phyloP scores from a whole-genome alignment of 2,888 invertebrate species.

The Platycnemis pennipes region DNA sequence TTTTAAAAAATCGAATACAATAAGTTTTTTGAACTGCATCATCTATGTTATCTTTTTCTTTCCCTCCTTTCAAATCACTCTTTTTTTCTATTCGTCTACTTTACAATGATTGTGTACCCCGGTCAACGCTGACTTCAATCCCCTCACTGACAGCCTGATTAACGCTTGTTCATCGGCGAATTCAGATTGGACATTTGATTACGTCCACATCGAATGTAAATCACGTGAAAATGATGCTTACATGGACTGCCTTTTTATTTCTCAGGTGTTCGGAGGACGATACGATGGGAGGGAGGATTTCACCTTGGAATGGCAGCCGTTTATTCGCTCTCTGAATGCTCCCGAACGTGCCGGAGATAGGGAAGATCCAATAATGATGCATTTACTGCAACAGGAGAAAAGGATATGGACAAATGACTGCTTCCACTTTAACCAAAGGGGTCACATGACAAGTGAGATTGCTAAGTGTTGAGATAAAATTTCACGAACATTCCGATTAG shows the following conservation, averaged over 20 bases:
- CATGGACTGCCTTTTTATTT: background rate
- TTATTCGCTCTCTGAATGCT: conserved; percentile 85
- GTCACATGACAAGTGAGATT: conserved; percentile 85
- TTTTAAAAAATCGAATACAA: too few species aligned
- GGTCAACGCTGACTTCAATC: too few species aligned
- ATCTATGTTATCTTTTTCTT: too few species aligned
- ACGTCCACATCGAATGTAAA: too few species aligned
- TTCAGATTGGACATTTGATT: too few species aligned
- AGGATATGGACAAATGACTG: conserved; percentile 82
- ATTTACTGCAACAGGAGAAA: conserved; percentile 70
- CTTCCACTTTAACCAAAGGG: conserved; percentile 90
- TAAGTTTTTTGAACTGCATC: too few species aligned
- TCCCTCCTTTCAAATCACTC: too few species aligned
- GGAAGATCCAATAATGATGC: conserved; percentile 61
- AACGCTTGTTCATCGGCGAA: too few species aligned
- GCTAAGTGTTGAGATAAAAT: background rate
- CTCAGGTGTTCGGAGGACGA: conserved; percentile 69
- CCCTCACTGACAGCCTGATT: too few species aligned
- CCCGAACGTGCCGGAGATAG: conserved; percentile 75
- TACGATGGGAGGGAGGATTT: conserved; percentile 72
- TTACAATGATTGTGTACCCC: too few species aligned
- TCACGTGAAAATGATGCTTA: too few species aligned
- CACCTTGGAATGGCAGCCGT: conserved; percentile 72
- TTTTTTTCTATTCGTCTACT: too few species aligned
- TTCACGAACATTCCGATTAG: background rate